Conservation (phyloP, 2,797 vertebrate genomes). For the Caiman crocodilus region DNA sequence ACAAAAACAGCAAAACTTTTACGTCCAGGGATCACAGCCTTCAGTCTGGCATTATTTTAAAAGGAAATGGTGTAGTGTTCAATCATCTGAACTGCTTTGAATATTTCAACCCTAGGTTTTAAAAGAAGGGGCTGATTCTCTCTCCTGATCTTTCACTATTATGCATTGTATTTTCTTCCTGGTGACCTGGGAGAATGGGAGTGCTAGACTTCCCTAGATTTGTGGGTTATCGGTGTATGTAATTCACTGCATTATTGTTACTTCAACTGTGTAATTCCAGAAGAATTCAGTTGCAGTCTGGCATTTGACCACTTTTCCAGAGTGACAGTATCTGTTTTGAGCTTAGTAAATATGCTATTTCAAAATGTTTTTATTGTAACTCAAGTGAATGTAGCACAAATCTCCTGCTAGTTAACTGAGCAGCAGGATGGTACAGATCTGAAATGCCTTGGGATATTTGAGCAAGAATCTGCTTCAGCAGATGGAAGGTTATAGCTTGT, state of each 20-base stretch:
- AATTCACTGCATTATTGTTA: not conserved
- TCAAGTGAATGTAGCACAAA: not conserved
- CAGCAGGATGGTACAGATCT: not conserved
- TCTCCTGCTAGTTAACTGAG: not conserved
- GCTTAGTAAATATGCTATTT: not conserved
- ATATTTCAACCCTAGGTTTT: not conserved
- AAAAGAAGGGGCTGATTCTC: not conserved
- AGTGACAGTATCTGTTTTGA: not conserved
- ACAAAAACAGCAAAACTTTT: not conserved
- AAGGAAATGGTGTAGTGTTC: not conserved
- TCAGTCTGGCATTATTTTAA: not conserved
- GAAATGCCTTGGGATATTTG: not conserved
- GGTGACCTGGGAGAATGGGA: not conserved
- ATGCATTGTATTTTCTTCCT: not conserved
- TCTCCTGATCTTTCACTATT: not conserved
- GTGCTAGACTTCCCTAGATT: not conserved
- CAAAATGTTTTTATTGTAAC: not conserved
- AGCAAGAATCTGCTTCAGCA: not conserved
- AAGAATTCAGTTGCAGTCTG: not conserved
- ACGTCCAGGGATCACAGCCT: not conserved
- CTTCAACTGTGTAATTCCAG: not conserved
- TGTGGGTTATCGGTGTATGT: not conserved
- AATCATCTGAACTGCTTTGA: not conserved
- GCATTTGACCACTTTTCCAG: not conserved
- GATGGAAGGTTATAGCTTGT: not conserved